Conservation (phyloP, 35 echinoderm and acorn worm genomes). For the Anneissia japonica region DNA sequence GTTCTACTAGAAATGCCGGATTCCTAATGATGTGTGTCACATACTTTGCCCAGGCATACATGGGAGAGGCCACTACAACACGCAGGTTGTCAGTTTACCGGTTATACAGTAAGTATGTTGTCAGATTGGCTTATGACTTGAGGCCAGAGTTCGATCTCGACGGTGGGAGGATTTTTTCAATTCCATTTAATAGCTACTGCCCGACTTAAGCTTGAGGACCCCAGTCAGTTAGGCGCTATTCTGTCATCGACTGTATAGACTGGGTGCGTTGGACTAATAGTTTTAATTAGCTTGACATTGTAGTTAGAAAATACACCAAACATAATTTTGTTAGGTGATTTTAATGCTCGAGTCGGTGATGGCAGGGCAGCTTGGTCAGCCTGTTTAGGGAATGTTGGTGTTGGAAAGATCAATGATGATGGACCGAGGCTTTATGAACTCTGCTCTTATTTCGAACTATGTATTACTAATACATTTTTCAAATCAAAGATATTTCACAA, state of each 20-base stretch:
- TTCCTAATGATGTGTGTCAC: background rate
- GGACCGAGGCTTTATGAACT: background rate
- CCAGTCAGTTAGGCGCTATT: too few species aligned
- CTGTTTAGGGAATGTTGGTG: slow-evolving; percentile 11
- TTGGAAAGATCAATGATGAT: background rate
- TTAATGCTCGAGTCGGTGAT: slow-evolving; percentile 39
- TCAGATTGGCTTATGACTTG: too few species aligned
- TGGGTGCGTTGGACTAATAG: too few species aligned
- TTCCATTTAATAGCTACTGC: slow-evolving; percentile 17
- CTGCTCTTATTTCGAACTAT: too few species aligned
- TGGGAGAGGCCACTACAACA: slow-evolving; percentile 29
- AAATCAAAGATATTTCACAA: too few species aligned
- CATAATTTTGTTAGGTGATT: slow-evolving; percentile 18
- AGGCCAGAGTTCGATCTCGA: too few species aligned
- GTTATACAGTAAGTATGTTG: slow-evolving; percentile 7
- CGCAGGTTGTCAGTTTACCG: slow-evolving; percentile 7
- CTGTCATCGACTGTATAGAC: too few species aligned
- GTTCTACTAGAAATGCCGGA: background rate
- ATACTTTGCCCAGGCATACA: background rate
- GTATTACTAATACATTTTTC: too few species aligned
- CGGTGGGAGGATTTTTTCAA: too few species aligned
- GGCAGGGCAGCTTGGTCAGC: slow-evolving; percentile 5
- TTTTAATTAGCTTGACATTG: background rate
- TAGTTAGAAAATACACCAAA: background rate
- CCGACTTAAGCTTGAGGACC: slow-evolving; percentile 12